Evolutionary conservation across 1,140 invertebrate species (phyloP), one percentile per base, ranked within the genome.

Genomic region (Agraylea sexmaculata): DNA sequence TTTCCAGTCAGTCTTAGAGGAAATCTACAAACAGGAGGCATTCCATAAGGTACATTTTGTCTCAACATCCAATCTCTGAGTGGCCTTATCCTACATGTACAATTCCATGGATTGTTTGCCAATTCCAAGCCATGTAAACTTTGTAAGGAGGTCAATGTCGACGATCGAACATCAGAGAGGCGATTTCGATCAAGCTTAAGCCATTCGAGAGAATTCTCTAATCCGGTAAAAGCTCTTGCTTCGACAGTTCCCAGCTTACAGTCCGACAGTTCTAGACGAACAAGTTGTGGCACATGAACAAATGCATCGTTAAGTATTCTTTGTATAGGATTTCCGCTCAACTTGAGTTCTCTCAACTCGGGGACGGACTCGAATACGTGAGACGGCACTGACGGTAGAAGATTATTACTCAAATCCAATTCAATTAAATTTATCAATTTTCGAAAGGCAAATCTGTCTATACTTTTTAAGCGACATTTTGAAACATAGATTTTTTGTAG

Each of bases 71-170:
- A 89, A 43, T 78, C 70, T 11, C 80, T 56, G 20, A 86, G 54
- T 0, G 80, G 77, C 43, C 81, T 64, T n/a, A 87, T 56, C 12
- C 68, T 63, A 57, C 85, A 88, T 21, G 80, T 77, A 57, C 84
- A 88, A 55, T 85, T 78, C 84, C 83, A 87, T 1, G 78, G 80
- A 58, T 88, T 88, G 21, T 70, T 70, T 11, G 79, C 71, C 18
- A 87, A 56, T 50, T 84, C 79, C 30, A 88, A 57, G 7, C 77
- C 82, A 47, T 84, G 79, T 17, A 88, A 60, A 42, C 72, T 76
- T 29, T 73, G 58, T 7, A 89, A 57, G 2, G 72, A 70, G 4
- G 73, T 75, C 15, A 88, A 62, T 10, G 77, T 74, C 20, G 67
- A 60, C 1, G 79, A 69, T 34, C 70, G 60, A 2, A 87, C 62